Base-by-base conservation (phyloP, 2,113 vertebrate species). In the Silurus asotus region DNA sequence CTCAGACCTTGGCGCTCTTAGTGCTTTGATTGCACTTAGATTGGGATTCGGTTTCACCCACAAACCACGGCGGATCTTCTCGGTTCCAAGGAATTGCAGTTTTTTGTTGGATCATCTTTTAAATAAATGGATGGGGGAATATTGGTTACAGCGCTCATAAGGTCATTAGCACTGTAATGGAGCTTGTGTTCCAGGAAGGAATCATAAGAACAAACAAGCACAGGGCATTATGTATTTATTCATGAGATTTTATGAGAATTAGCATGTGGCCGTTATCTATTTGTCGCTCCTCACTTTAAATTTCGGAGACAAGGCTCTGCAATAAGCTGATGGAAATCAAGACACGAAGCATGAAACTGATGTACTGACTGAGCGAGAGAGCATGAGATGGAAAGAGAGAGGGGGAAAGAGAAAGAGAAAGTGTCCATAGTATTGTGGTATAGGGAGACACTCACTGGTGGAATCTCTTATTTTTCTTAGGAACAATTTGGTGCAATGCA, bases 391-490 rank as follows among this genome's bases (percentile, higher is more conserved):
- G 37, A 55, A 48, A 62, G 13, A 19, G 37, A 6, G 74, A 23
- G 14, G 59, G n/a, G 37, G 17, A 25, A 23, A 69, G 51, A 56
- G 59, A 15, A 53, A 23, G 17, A 70, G 48, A 53, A 58, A 51
- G 8, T 15, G 65, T 25, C n/a, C 17, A 7, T 20, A 13, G 49
- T 83, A 82, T 70, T 83, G n/a, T 90, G 91, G 93, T 87, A 87
- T 79, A 94, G 92, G 91, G 93, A 87, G 93, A 92, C 94, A 90
- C 92, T 84, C 85, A 82, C 93, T 95, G 94, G 93, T 19, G 58
- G 91, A 91, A 90, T 59, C 72, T 25, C 61, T 87, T 88, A 56
- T 55, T 77, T 64, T n/a, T 84, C 8, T 20, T 25, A 61, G 10
- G 4, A 81, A 19, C 10, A 20, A 72, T 61, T 61, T 53, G 58